These are phyloP conservation scores for Rallus crepitans DNA, from an alignment of 2,797 vertebrate genomes.

Conservation along the genomic window DNA sequence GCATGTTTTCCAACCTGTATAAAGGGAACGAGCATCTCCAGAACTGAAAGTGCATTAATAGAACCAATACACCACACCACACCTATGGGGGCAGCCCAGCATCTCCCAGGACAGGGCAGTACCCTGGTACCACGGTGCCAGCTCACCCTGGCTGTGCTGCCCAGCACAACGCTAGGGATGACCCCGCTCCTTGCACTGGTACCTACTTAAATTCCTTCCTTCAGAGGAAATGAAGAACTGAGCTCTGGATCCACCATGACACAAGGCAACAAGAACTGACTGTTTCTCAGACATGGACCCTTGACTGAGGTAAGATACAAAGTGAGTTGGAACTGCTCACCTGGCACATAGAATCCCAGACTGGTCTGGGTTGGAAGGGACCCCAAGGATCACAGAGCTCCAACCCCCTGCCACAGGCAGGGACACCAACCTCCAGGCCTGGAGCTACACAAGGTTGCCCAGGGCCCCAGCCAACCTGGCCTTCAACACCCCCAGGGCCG, in stretches of 20 bases:
- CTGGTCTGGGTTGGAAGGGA: too few species aligned
- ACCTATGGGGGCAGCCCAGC: background rate
- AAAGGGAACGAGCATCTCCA: background rate
- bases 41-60: background rate
- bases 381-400: too few species aligned
- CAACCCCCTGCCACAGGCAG: too few species aligned
- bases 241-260: background rate
- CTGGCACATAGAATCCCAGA: background rate
- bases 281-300: fast-evolving
- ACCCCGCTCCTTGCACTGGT: background rate
- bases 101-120: background rate
- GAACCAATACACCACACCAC: background rate
- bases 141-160: fast-evolving
- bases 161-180: background rate
- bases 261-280: fast-evolving
- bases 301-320: background rate
- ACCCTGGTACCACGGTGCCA: background rate
- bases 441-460: too few species aligned
- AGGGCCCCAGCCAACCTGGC: too few species aligned
- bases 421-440: too few species aligned
- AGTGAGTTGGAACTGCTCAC: background rate
- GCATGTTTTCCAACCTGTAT: background rate
- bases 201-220: background rate
- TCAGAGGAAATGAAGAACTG: background rate
- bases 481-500: too few species aligned